These are phyloP conservation scores for Lophius piscatorius DNA, from an alignment of 2,113 vertebrate species.

Conservation along the genomic window DNA sequence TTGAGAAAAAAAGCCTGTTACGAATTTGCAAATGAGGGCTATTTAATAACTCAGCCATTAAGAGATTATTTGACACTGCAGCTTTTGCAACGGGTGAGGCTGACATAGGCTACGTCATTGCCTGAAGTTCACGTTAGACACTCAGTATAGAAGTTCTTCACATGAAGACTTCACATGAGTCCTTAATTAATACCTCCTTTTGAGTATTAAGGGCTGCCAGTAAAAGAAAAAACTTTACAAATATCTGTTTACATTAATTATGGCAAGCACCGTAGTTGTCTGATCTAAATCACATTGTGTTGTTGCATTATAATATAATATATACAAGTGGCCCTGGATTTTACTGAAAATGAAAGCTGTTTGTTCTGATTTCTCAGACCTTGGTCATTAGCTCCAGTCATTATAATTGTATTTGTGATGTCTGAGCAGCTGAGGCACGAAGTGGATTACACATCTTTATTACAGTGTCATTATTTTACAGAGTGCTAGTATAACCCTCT, in stretches of 20 bases:
- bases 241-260: constrained; percentile 13
- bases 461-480: neutral
- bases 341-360: constrained; percentile 7
- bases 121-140: constrained; percentile 9
- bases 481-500: neutral
- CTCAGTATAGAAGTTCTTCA: constrained; percentile 15
- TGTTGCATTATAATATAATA: too few species aligned
- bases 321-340: too few species aligned
- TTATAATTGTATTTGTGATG: constrained; percentile 2
- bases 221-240: constrained; percentile 20
- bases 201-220: constrained; percentile 29
- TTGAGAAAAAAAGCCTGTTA: too few species aligned
- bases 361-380: neutral
- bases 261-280: neutral
- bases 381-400: neutral
- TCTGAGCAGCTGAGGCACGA: neutral
- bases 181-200: constrained; percentile 23
- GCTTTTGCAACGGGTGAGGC: neutral
- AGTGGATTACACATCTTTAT: neutral
- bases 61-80: constrained; percentile 29
- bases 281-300: too few species aligned
- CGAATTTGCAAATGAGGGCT: constrained; percentile 5
- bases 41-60: constrained; percentile 59
- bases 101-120: neutral
- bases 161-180: constrained; percentile 19